Conservation (phyloP, 2,113 vertebrate genomes). For the Albula goreensis region DNA sequence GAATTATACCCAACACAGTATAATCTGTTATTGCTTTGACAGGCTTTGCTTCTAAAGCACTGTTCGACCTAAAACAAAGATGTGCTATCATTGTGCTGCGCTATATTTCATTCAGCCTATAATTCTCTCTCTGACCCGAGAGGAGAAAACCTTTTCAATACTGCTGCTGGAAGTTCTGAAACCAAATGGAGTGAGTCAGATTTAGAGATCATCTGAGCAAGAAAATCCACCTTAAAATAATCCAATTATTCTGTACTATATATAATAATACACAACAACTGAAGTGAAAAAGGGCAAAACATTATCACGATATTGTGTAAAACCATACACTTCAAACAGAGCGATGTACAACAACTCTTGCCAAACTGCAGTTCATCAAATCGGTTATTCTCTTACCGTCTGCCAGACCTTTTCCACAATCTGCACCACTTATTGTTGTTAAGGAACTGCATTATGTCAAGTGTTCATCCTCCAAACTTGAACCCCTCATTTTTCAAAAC, state of each 20-base stretch:
- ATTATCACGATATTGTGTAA: not conserved
- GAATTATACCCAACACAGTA: not conserved
- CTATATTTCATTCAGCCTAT: no score
- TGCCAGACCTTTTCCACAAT: conserved; percentile 32
- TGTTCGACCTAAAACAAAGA: conserved; percentile 15
- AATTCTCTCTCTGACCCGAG: not conserved
- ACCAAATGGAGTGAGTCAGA: not conserved
- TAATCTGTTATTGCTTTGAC: not conserved
- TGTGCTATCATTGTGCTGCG: not conserved
- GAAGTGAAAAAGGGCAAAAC: no score
- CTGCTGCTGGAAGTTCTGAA: not conserved
- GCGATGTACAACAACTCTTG: no score
- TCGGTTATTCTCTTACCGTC: conserved; percentile 29
- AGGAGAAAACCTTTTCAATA: not conserved
- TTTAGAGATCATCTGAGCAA: not conserved
- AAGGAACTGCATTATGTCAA: conserved; percentile 21
- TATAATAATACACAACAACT: no score
- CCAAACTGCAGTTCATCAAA: not conserved
- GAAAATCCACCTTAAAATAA: no score
- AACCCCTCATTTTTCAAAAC: conserved; percentile 10
- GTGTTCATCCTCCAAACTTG: conserved; percentile 21
- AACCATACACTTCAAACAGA: not conserved
- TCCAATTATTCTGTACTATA: no score
- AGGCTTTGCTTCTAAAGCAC: not conserved
- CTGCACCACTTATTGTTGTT: conserved; percentile 34